A percentile compares a stretch with the other conserved stretches of the same genome.
Conservation (phyloP, 2,113 vertebrate species). For the Actinemys pallida region DNA sequence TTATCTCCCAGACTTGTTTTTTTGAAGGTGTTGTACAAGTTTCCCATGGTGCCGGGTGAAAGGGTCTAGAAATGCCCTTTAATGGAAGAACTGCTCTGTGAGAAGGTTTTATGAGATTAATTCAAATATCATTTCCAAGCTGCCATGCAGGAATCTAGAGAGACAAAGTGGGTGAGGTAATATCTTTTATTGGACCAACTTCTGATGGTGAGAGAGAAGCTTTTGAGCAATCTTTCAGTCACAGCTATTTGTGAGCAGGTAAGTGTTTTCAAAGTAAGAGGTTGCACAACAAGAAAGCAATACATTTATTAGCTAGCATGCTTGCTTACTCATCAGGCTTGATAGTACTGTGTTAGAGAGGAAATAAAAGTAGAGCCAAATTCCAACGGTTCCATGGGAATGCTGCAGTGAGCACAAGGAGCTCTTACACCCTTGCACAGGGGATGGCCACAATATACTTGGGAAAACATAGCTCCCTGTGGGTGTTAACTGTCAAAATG, state of each 20-base stretch:
- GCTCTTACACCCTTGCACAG: neutral
- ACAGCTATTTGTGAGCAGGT: neutral
- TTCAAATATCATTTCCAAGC: neutral
- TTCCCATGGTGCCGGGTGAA: slow-evolving; percentile 28
- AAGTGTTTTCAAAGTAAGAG: neutral
- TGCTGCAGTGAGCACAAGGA: neutral
- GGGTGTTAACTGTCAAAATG: neutral
- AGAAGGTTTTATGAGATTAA: neutral
- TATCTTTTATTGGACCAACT: neutral
- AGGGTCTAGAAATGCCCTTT: neutral
- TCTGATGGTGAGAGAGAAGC: too few relatives aligned
- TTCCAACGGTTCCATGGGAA: neutral
- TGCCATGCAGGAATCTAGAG: neutral
- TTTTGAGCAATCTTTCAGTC: neutral
- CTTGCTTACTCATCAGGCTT: neutral
- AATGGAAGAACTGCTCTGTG: neutral
- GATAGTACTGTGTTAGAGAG: neutral
- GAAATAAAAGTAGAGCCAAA: neutral
- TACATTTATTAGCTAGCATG: neutral
- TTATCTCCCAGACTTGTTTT: neutral
- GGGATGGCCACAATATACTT: neutral
- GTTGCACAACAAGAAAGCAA: neutral
- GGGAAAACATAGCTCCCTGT: neutral
- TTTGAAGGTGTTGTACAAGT: neutral
- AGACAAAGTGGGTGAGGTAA: neutral